These are phyloP conservation scores for Amblyjoppa fuscipennis DNA, from an alignment of 2,888 invertebrate genomes.

Conservation along the genomic window DNA sequence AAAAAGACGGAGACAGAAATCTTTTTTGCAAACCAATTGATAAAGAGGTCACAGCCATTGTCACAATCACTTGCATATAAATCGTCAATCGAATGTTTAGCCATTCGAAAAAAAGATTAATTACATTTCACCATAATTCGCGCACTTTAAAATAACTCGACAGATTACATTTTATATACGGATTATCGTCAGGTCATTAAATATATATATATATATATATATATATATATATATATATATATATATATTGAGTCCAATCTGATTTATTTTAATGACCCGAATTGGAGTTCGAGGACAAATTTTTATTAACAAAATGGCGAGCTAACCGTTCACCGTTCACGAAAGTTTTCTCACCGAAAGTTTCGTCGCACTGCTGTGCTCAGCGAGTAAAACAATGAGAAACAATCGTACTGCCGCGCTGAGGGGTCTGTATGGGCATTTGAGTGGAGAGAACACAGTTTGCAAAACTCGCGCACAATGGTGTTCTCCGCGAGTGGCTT, in stretches of 20 bases:
- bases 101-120: no score
- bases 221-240: no score
- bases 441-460: slow-evolving; percentile 29
- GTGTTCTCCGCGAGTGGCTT: slow-evolving; percentile 24
- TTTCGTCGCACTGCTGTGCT: not conserved
- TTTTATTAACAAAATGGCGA: not conserved
- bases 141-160: not conserved
- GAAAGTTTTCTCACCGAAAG: slow-evolving; percentile 42
- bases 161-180: not conserved
- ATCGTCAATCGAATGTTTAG: not conserved
- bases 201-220: not conserved
- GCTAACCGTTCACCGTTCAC: not conserved
- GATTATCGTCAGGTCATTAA: not conserved
- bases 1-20: not conserved
- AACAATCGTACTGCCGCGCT: slow-evolving; percentile 26
- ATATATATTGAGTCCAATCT: not conserved
- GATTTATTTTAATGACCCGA: not conserved
- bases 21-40: not conserved
- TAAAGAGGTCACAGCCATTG: not conserved
- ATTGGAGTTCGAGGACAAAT: not conserved
- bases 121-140: not conserved
- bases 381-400: slow-evolving; percentile 34
- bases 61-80: not conserved
- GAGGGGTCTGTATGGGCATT: slow-evolving; percentile 11
- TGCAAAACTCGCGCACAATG: slow-evolving; percentile 17